Evolutionary conservation across 1,140 invertebrate genomes (phyloP), one percentile per base, ranked within the genome.

Genomic region (Penaeus vannamei): DNA sequence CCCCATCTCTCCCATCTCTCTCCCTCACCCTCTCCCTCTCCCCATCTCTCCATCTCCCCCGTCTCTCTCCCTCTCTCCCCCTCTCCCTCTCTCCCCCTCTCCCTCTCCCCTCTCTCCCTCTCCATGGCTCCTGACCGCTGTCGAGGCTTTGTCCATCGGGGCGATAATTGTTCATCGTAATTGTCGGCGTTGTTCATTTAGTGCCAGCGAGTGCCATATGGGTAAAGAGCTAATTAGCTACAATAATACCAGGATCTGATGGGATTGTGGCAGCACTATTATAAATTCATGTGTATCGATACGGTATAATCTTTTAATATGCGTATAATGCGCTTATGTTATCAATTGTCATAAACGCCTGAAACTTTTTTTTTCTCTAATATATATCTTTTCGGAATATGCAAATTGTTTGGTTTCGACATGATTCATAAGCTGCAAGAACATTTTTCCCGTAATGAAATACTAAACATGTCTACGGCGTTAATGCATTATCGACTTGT

Each of bases 251-350:
- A 36, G 76, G 85, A 86, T 86, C 76, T 23, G 62, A 22, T 32
- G 85, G 85, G 85, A 86, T 86, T 86, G 76, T 61, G 77, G 42
- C 64, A 26, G 62, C 60, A 62, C 85, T 59, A 86, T 86, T 86
- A 86, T 81, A 81, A 80, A 86, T 86, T 80, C 77, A 86, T 81
- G 62, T 81, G 77, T 66, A 81, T 86, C 23, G 76, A 80, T 62
- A 80, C 36, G n/a, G 59, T 46, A 53, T 86, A 86, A 86, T 86
- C 85, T 86, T 86, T 86, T 86, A 86, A 86, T 86, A 81, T 86
- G 79, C 46, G 60, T 64, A 86, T 86, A 86, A 86, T 86, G 46
- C 85, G 85, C 60, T 86, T 77, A 86, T 86, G 77, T 86, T 72
- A 80, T 86, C 85, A 86, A n/a, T 77, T 64, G 23, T 72, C 29